Base-by-base conservation (phyloP, 2,113 vertebrate species). In the Rostratula benghalensis region DNA sequence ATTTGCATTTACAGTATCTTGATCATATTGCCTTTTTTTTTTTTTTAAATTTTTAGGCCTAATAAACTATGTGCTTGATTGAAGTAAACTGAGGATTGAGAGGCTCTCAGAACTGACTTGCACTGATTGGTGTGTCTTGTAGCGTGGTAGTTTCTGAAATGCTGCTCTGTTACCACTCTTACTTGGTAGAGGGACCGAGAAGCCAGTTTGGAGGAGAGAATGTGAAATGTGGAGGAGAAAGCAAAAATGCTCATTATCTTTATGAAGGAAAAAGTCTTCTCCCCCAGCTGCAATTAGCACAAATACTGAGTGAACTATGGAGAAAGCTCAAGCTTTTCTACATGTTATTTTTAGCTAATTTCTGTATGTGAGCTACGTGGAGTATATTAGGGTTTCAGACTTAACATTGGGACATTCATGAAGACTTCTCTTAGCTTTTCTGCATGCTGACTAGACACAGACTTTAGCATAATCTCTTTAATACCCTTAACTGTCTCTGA, bases 41-140 rank as follows among this genome's bases (percentile, higher is more conserved):
- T 45, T 27, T 53, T 56, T 67, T 39, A 53, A 74, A 33, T 76
- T 61, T 88, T 83, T 35, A 86, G 80, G 25, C 61, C 48, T 96
- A 93, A 95, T 93, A 84, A 96, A 70, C 59, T 67, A 10, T 19
- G 7, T 90, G 95, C 80, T 96, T 87, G 61, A 50, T 74, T 69
- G 80, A 86, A 81, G 57, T 81, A 83, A 91, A 88, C 15, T 59
- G 88, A 90, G 82, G 67, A 60, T 53, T 93, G 79, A 76, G 71
- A 91, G 76, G 73, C 87, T 86, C 59, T 83, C 86, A 87, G 7
- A 92, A 63, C 30, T 81, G 60, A 67, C 46, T 95, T 94, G 79
- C 79, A 59, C 77, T 94, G 61, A 57, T 88, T 95, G 81, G 11
- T 91, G 93, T 97, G 91, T 89, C 81, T 57, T 92, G 73, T 53